Evolutionary conservation across 2,888 invertebrate genomes (phyloP), one percentile per base, ranked within the genome.

Genomic region (Hololepta plana): DNA sequence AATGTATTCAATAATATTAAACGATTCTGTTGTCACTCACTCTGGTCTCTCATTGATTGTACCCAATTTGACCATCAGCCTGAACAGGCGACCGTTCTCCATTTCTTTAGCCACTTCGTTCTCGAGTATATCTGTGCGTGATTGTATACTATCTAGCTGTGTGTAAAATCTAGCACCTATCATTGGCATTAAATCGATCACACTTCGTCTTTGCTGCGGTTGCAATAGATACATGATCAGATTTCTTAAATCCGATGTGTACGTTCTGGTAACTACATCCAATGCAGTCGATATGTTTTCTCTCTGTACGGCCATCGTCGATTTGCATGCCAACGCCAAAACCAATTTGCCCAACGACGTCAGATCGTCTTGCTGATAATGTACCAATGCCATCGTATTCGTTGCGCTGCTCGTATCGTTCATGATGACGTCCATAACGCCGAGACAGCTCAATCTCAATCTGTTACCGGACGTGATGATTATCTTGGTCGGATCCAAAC

Each of bases 141-240:
- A 64, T 51, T 90, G 82, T 31, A 85, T 64, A 4, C 81, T 76
- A 55, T 96, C 95, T 49, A 95, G 63, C 60, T 96, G 93, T 1
- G 82, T 84, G 55, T 93, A 96, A 59, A 95, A 96, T 31, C 95
- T 66, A 22, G 93, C 93, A 22, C 85, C 96, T 42, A 98, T 95
- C 91, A 96, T 93, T 14, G 96, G 95, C 96, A 96, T 96, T 43
- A 96, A 69, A 59, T 96, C 95, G 36, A 85, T 87, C 32, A 96
- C 81, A 43, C 75, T 79, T 45, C 81, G 73, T 39, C 76, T 66
- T 35, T 54, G 51, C 41, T 60, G 60, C 40, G 68, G 64, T 23
- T 74, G 63, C 44, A 85, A 61, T 48, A 87, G 60, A n/a, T n/a
- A 91, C 88, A 87, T 61, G 46, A 96, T 82, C 35, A 96, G 67